phyloP scores from a whole-genome alignment of 1,140 invertebrate genomes.

The Chionoecetes opilio region DNA sequence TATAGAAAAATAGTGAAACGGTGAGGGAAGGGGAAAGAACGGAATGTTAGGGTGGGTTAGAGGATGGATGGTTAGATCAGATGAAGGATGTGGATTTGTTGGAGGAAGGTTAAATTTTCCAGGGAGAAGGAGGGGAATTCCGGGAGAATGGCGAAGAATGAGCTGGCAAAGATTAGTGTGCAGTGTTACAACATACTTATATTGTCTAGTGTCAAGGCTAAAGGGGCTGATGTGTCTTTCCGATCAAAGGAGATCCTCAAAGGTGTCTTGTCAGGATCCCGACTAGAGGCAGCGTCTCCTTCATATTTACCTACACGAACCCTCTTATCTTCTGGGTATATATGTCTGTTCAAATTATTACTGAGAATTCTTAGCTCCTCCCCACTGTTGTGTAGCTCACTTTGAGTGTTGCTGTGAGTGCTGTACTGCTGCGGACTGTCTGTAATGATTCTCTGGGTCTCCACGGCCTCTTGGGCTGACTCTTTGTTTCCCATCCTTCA shows the following conservation, averaged over 20 bases:
- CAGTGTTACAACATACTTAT: slow-evolving; percentile 64
- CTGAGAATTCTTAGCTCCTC: slow-evolving; percentile 37
- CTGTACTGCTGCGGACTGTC: slow-evolving; percentile 47
- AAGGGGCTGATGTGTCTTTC: slow-evolving; percentile 61
- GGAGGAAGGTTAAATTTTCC: too few relatives aligned
- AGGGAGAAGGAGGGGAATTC: too few relatives aligned
- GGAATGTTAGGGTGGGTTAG: too few relatives aligned
- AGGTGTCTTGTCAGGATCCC: background rate
- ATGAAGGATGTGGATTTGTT: too few relatives aligned
- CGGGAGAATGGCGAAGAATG: too few relatives aligned
- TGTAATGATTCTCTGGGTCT: slow-evolving; percentile 43
- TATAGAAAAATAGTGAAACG: too few relatives aligned
- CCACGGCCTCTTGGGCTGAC: background rate
- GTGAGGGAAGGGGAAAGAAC: too few relatives aligned
- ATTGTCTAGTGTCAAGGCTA: slow-evolving; percentile 65
- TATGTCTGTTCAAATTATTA: background rate
- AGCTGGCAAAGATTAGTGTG: too few relatives aligned
- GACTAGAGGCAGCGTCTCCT: background rate
- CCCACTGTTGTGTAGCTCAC: background rate
- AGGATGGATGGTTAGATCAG: too few relatives aligned
- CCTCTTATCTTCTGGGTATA: slow-evolving; percentile 31
- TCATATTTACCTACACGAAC: background rate
- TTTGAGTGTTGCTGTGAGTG: background rate
- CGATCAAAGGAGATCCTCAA: slow-evolving; percentile 62
- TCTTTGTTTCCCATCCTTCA: slow-evolving; percentile 47